These are phyloP conservation scores for Fragum whitleyi DNA, from an alignment of 2,888 invertebrate genomes.

Conservation along the genomic window DNA sequence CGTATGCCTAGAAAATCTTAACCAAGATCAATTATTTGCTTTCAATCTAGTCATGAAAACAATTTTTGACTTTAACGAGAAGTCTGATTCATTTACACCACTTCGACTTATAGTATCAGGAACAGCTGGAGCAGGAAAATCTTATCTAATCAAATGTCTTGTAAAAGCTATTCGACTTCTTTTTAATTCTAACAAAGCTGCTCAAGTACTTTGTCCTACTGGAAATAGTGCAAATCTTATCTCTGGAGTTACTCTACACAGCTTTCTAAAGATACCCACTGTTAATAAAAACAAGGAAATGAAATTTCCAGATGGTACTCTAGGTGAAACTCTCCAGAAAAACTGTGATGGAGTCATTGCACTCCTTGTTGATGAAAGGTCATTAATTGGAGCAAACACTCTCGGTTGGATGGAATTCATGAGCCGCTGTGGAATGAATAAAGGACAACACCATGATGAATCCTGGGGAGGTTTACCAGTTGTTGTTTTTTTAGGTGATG, in stretches of 20 bases:
- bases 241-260: conserved; percentile 65
- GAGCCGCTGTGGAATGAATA: conserved; percentile 26
- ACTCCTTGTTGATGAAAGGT: conserved; percentile 66
- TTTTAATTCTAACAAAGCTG: conserved; percentile 31
- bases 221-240: conserved; percentile 53
- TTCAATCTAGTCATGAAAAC: conserved; percentile 42
- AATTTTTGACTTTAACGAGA: conserved; percentile 12
- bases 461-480: conserved; percentile 54
- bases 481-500: too few relatives aligned
- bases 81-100: conserved; percentile 16
- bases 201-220: conserved; percentile 49
- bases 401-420: conserved; percentile 54
- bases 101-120: conserved; percentile 43
- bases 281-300: conserved; percentile 38
- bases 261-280: conserved; percentile 61
- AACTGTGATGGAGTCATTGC: conserved; percentile 56
- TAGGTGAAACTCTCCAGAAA: conserved; percentile 52
- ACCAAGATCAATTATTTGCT: conserved; percentile 30
- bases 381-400: conserved; percentile 36
- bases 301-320: conserved; percentile 54
- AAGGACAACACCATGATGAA: too few relatives aligned
- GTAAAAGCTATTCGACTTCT: conserved; percentile 25
- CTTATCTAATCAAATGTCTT: conserved; percentile 48
- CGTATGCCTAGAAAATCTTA: too few relatives aligned
- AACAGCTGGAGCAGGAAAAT: conserved; percentile 53